Conservation (phyloP, 2,113 vertebrate genomes). For the Pelodiscus sinensis region DNA sequence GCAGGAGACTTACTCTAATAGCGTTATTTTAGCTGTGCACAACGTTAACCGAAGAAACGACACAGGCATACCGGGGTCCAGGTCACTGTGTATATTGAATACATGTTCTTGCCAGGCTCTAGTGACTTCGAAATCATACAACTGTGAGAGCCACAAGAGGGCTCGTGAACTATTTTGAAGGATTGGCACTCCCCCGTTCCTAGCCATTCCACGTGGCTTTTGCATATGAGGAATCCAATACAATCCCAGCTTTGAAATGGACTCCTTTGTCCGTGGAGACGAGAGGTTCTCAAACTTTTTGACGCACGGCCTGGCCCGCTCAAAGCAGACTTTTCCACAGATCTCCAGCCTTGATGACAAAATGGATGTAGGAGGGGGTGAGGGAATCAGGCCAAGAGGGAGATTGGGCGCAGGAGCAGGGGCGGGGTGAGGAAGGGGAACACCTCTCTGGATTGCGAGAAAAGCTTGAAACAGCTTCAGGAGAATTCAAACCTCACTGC, state of each 20-base stretch:
- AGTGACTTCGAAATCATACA: background rate
- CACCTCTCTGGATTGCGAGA: background rate
- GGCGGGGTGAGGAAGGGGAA: background rate
- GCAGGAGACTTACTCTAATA: too few relatives aligned
- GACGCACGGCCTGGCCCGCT: too few relatives aligned
- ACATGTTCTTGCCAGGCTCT: background rate
- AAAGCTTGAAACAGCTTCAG: background rate
- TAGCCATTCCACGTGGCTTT: background rate
- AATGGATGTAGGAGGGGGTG: too few relatives aligned
- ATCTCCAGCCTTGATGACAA: too few relatives aligned
- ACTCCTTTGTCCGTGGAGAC: background rate
- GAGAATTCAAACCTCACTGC: background rate
- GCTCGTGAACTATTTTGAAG: background rate
- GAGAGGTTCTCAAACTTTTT: background rate
- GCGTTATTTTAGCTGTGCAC: background rate
- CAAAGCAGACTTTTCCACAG: too few relatives aligned
- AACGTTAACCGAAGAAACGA: background rate
- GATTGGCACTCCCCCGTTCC: background rate
- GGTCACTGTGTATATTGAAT: background rate
- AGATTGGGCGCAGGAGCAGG: background rate
- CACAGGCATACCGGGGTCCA: background rate
- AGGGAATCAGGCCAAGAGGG: too few relatives aligned
- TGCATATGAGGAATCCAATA: background rate
- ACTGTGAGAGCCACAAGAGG: background rate
- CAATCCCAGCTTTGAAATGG: background rate